phyloP scores from a whole-genome alignment of 2,888 invertebrate species.

The Ophion costatus region DNA sequence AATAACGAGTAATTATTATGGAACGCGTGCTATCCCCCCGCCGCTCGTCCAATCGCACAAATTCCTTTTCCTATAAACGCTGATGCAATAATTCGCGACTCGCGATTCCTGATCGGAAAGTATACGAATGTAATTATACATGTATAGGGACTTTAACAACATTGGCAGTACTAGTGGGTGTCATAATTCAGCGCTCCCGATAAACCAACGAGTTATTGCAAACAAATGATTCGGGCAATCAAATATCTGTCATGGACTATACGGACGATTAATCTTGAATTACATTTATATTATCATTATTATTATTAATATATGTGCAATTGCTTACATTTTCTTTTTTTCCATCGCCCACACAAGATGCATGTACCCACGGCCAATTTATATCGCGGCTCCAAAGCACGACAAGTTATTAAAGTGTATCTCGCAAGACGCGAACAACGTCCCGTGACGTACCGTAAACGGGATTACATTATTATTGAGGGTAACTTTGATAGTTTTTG shows the following conservation, averaged over 20 bases:
- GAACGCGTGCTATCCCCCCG: slow-evolving; percentile 14
- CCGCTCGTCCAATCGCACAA: slow-evolving; percentile 14
- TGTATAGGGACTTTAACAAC: slow-evolving; percentile 39
- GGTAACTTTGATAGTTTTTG: too few relatives aligned
- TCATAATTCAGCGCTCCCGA: slow-evolving; percentile 52
- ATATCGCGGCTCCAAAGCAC: slow-evolving; percentile 44
- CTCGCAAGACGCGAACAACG: slow-evolving; percentile 14
- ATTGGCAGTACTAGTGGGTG: slow-evolving; percentile 33
- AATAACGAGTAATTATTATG: slow-evolving; percentile 47
- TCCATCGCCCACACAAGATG: slow-evolving; percentile 15
- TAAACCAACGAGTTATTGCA: slow-evolving; percentile 48
- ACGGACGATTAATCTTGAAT: slow-evolving; percentile 10
- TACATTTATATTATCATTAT: slow-evolving; percentile 22
- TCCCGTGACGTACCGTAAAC: slow-evolving; percentile 1
- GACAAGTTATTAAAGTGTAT: slow-evolving; percentile 58
- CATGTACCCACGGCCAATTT: slow-evolving; percentile 34
- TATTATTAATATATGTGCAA: neutral
- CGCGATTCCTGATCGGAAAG: slow-evolving; percentile 11
- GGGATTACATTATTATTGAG: too few relatives aligned
- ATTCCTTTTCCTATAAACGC: slow-evolving; percentile 40
- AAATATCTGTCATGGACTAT: neutral
- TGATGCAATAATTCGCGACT: slow-evolving; percentile 56
- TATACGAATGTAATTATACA: slow-evolving; percentile 13
- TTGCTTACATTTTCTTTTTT: neutral
- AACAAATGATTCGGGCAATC: slow-evolving; percentile 29